Evolutionary conservation across 2,797 vertebrate genomes (phyloP).

Genomic region (Scolopax bukidnonensis): DNA sequence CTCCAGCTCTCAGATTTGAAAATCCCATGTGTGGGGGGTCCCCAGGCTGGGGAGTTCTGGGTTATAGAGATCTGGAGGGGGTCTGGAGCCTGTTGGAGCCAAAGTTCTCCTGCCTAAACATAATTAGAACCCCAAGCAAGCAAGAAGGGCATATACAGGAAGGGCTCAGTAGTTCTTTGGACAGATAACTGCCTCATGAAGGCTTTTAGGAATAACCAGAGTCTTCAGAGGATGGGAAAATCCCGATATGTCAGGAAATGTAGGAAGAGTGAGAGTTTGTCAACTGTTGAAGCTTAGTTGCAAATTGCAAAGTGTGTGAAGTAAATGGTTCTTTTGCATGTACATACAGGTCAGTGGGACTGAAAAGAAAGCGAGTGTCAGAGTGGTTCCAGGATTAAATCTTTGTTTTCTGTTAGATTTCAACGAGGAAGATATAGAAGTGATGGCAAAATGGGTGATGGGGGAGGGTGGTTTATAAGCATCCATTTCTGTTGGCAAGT

Average conservation of each 20-base stretch:
- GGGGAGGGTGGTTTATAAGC: neutral
- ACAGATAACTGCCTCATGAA: neutral
- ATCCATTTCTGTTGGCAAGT: neutral
- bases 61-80: neutral
- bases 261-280: neutral
- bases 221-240: conserved; percentile 11
- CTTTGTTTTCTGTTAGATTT: neutral
- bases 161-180: neutral
- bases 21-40: neutral
- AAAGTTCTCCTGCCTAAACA: neutral
- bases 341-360: neutral
- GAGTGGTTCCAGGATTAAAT: neutral
- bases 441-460: neutral
- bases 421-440: neutral
- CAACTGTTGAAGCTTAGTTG: conserved; percentile 1
- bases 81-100: neutral
- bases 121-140: neutral
- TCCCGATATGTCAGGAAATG: neutral
- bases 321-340: neutral
- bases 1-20: neutral
- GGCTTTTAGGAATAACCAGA: neutral
- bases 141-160: neutral
- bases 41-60: neutral
- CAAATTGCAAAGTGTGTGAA: neutral
- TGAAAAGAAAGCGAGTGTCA: neutral